Percentiles rank a stretch among this genome's conserved stretches.
Conservation (phyloP, 1,140 invertebrate genomes). For the Cyclargus thomasi region DNA sequence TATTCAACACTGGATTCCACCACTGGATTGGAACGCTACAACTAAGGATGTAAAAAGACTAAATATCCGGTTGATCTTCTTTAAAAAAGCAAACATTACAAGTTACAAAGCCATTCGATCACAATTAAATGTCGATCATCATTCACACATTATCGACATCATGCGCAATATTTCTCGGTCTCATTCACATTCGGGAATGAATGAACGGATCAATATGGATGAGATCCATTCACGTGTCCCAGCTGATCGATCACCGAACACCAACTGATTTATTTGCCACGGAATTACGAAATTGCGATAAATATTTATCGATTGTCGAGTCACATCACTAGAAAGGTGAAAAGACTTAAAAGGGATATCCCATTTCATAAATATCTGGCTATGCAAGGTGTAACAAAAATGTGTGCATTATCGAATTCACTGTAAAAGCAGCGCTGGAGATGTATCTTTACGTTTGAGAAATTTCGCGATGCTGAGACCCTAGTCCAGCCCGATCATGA, state of each 20-base stretch:
- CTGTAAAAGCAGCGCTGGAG: too few relatives aligned
- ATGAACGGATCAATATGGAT: slow-evolving; percentile 55
- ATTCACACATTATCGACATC: neutral
- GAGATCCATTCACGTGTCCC: slow-evolving; percentile 44
- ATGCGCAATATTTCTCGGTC: neutral
- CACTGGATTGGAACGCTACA: too few relatives aligned
- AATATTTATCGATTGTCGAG: slow-evolving; percentile 12
- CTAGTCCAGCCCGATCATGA: too few relatives aligned
- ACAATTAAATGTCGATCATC: neutral
- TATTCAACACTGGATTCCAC: too few relatives aligned
- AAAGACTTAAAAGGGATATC: neutral
- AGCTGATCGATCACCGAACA: slow-evolving; percentile 28
- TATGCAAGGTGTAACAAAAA: too few relatives aligned
- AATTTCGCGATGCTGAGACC: too few relatives aligned
- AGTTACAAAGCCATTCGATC: neutral
- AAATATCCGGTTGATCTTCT: neutral
- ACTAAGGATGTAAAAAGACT: too few relatives aligned
- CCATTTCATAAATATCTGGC: neutral
- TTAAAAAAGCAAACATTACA: neutral
- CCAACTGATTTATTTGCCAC: slow-evolving; percentile 27
- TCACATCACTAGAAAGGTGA: neutral
- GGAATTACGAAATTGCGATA: slow-evolving; percentile 23
- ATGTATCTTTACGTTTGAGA: too few relatives aligned
- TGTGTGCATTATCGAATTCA: too few relatives aligned
- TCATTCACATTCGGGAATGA: slow-evolving; percentile 6